A percentile compares a stretch with the other conserved stretches of the same genome.
Conservation (phyloP, 2,113 vertebrate genomes). For the Antechinus flavipes region DNA sequence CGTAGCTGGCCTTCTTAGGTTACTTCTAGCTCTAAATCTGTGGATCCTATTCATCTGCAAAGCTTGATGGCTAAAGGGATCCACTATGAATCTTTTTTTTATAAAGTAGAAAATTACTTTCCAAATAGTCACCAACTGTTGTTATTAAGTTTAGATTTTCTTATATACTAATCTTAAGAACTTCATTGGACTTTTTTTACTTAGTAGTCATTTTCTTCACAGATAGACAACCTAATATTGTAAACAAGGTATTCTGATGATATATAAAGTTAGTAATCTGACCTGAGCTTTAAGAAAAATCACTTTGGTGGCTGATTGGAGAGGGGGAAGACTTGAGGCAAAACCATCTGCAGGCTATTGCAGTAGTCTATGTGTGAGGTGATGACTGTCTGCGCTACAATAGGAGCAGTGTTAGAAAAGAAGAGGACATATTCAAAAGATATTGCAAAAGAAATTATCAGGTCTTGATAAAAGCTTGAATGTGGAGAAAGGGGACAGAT, state of each 20-base stretch:
- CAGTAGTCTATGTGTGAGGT: neutral
- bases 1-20: neutral
- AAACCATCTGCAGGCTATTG: neutral
- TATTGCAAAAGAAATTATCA: neutral
- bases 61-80: neutral
- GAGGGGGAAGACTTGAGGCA: neutral
- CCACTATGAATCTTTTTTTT: neutral
- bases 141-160: neutral
- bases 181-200: neutral
- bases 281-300: neutral
- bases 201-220: neutral
- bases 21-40: neutral
- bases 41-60: conserved; percentile 5
- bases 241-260: neutral
- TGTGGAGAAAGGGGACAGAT: neutral
- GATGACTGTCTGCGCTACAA: neutral
- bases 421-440: neutral
- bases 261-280: neutral
- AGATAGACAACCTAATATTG: neutral
- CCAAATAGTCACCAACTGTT: neutral
- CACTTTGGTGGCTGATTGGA: neutral
- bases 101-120: conserved; percentile 23
- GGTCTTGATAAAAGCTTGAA: neutral
- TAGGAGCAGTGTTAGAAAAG: neutral
- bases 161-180: neutral